Base-by-base conservation (phyloP, 2,113 vertebrate species). In the Meleagris gallopavo region DNA sequence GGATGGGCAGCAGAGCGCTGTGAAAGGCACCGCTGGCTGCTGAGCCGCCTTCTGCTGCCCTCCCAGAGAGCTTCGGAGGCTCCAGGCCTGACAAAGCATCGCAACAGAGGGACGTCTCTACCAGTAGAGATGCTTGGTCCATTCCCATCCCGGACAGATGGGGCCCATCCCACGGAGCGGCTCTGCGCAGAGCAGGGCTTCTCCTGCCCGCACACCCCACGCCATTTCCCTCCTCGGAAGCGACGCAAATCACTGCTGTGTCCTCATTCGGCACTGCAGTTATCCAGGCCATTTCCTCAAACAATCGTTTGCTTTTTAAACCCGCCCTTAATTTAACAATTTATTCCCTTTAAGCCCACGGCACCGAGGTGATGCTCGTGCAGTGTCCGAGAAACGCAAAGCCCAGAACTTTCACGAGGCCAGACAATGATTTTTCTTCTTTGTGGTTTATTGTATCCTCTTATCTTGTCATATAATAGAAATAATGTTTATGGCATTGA, bases 391-490 rank as follows among this genome's bases (percentile, higher is more conserved):
- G 93, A 70, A 89, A 83, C 32, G 38, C 80, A 13, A 12, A 94
- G 94, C 88, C 89, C 86, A 60, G 74, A 91, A 88, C 89, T 80
- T 96, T 65, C 88, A 77, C 58, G 30, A 93, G 91, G 83, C 94
- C 91, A 94, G 70, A 95, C 80, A 96, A 91, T 89, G 71, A 64
- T 85, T 88, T 89, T 72, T 80, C 88, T 88, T 85, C 79, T 89
- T 66, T 78, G 86, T 60, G 78, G 89, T 97, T 97, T 97, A 97
- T 97, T 97, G 89, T 96, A 93, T 95, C 94, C 96, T 96, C 97
- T 97, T 97, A 97, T 97, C 97, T 98, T 97, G 97, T 98, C 97
- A 95, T 97, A 95, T 95, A 96, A 96, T 96, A 97, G 97, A 95
- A 98, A 96, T 97, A 96, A 97, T 97, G 97, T 98, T 98, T 98